phyloP scores from a whole-genome alignment of 92 coral and sea anemone species.

The Epizoanthus scotinus region DNA sequence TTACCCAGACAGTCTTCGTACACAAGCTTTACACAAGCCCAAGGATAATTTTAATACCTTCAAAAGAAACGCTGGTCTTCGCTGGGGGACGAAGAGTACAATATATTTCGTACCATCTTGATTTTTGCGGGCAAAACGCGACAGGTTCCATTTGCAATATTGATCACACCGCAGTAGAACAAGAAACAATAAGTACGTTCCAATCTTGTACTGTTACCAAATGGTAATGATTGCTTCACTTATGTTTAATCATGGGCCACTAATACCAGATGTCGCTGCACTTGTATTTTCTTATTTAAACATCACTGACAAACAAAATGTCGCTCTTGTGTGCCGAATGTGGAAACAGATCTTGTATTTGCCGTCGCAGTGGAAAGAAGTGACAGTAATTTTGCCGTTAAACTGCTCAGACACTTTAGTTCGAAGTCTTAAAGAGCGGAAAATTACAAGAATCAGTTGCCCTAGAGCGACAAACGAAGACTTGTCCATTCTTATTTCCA shows the following conservation, averaged over 20 bases:
- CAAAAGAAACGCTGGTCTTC: neutral
- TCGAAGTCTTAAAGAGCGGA: constrained; percentile 70
- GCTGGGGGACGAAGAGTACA: neutral
- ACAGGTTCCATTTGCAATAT: no score
- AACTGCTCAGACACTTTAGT: constrained; percentile 63
- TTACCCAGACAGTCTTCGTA: neutral
- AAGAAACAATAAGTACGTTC: no score
- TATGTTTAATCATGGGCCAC: constrained; percentile 78
- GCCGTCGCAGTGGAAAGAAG: constrained; percentile 79
- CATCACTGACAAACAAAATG: constrained; percentile 70
- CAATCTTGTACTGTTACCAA: neutral
- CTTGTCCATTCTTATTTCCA: constrained; percentile 62
- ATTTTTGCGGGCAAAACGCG: neutral
- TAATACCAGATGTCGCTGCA: constrained; percentile 85
- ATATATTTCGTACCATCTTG: neutral
- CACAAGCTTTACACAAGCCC: neutral
- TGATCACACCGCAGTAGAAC: no score
- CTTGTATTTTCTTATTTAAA: constrained; percentile 81
- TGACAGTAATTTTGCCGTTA: constrained; percentile 73
- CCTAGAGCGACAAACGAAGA: constrained; percentile 77
- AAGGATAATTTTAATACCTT: neutral
- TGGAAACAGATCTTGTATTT: constrained; percentile 80
- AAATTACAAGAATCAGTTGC: constrained; percentile 74
- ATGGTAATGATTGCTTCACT: constrained; percentile 41
- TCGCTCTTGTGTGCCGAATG: constrained; percentile 79